Percentiles rank a stretch among this genome's conserved stretches.
Evolutionary conservation across 1,140 invertebrate species (phyloP).

Genomic region (Drosophila saltans): DNA sequence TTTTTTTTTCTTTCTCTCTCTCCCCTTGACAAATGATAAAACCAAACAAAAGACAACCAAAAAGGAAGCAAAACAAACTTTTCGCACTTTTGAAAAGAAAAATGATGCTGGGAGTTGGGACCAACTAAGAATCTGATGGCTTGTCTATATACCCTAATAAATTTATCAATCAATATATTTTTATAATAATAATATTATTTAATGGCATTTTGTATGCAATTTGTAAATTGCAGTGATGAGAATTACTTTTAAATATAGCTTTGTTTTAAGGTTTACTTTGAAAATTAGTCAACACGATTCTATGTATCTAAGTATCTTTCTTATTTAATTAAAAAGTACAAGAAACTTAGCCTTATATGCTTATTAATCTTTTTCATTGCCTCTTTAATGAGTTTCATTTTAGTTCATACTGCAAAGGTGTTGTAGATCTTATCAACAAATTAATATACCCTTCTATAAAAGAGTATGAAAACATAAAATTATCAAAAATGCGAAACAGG

Average conservation of each 20-base stretch:
- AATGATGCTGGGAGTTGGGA: neutral
- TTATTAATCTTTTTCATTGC: too few species aligned
- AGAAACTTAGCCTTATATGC: too few species aligned
- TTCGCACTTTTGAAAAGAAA: conserved; percentile 51
- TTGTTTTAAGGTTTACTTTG: too few species aligned
- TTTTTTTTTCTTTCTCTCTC: conserved; percentile 21
- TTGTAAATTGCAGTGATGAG: too few species aligned
- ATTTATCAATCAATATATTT: neutral
- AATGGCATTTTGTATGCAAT: too few species aligned
- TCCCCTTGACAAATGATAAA: conserved; percentile 75
- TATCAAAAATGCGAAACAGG: conserved; percentile 32
- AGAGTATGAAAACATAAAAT: conserved; percentile 17
- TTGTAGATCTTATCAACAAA: neutral
- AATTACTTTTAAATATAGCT: too few species aligned
- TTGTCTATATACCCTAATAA: neutral
- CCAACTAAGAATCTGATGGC: neutral
- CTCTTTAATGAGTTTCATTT: too few species aligned
- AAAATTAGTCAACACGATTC: too few species aligned
- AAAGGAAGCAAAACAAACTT: conserved; percentile 68
- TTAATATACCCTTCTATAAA: neutral
- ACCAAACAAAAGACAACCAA: conserved; percentile 70
- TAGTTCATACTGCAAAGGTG: too few species aligned
- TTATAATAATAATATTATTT: too few species aligned
- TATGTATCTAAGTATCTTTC: too few species aligned
- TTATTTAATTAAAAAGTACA: too few species aligned